phyloP scores from a whole-genome alignment of 2,113 vertebrate species.

The Rostratula benghalensis region DNA sequence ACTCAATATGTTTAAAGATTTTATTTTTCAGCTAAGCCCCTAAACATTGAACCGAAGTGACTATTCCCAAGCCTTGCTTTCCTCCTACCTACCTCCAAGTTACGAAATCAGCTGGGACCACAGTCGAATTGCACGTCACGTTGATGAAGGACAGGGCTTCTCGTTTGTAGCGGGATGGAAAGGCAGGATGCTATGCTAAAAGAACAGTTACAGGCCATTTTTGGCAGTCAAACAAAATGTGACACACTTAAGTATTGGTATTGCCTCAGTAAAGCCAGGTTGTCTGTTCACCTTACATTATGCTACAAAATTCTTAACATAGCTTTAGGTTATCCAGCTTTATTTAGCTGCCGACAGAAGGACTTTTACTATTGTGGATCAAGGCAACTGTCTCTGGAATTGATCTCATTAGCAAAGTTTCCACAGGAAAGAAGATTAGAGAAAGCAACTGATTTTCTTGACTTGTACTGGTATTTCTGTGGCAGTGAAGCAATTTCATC shows the following conservation, averaged over 20 bases:
- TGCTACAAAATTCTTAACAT: neutral
- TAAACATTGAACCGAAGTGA: neutral
- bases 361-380: conserved; percentile 59
- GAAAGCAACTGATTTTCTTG: conserved; percentile 61
- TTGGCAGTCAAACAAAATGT: conserved; percentile 51
- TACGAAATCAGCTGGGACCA: neutral
- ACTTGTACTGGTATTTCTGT: conserved; percentile 57
- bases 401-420: conserved; percentile 73
- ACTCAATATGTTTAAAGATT: neutral
- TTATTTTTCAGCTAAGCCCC: neutral
- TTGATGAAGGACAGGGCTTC: neutral
- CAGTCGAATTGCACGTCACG: neutral
- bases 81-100: neutral
- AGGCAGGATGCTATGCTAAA: conserved; percentile 40
- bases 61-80: neutral
- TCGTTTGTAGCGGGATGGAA: neutral
- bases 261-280: conserved; percentile 56
- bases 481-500: conserved; percentile 16
- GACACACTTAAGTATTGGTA: neutral
- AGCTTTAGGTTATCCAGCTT: conserved; percentile 57
- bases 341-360: conserved; percentile 68
- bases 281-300: conserved; percentile 69
- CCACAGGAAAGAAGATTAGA: conserved; percentile 61
- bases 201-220: conserved; percentile 62
- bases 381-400: conserved; percentile 66